Conservation (phyloP, 2,888 invertebrate genomes). For the Spodoptera exigua region DNA sequence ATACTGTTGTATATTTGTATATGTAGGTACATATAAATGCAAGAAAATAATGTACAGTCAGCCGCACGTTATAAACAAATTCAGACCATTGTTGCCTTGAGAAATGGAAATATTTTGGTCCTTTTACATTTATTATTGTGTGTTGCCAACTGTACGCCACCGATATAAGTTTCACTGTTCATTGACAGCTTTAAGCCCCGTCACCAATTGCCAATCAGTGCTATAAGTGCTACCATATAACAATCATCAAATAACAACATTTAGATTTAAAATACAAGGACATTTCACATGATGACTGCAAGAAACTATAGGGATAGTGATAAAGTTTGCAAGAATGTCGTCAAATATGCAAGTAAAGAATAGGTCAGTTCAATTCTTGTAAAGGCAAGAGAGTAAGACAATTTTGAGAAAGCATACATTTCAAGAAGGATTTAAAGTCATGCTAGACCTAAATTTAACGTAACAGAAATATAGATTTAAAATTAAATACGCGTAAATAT, state of each 20-base stretch:
- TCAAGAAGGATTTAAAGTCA: not conserved
- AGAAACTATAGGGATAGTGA: not conserved
- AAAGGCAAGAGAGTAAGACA: not conserved
- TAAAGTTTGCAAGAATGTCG: not conserved
- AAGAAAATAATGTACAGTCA: slow-evolving; percentile 40
- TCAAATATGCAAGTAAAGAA: not conserved
- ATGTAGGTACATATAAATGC: slow-evolving; percentile 30
- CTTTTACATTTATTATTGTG: slow-evolving; percentile 14
- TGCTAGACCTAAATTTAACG: too few species aligned
- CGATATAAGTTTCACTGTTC: slow-evolving; percentile 49
- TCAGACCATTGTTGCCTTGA: not conserved
- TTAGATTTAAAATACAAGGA: slow-evolving; percentile 50
- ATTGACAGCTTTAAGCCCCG: slow-evolving; percentile 71
- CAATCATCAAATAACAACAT: slow-evolving; percentile 70
- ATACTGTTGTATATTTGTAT: slow-evolving; percentile 16
- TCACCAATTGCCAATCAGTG: slow-evolving; percentile 80
- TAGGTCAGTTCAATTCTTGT: not conserved
- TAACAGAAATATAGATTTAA: too few species aligned
- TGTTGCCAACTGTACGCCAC: slow-evolving; percentile 42
- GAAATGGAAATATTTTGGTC: slow-evolving; percentile 6
- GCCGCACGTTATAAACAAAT: slow-evolving; percentile 24
- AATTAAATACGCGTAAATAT: too few species aligned
- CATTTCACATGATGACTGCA: slow-evolving; percentile 54
- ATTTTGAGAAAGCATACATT: not conserved
- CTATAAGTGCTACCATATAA: slow-evolving; percentile 78